phyloP scores from a whole-genome alignment of 2,888 invertebrate species.

The Mesorhabditis spiculigera region DNA sequence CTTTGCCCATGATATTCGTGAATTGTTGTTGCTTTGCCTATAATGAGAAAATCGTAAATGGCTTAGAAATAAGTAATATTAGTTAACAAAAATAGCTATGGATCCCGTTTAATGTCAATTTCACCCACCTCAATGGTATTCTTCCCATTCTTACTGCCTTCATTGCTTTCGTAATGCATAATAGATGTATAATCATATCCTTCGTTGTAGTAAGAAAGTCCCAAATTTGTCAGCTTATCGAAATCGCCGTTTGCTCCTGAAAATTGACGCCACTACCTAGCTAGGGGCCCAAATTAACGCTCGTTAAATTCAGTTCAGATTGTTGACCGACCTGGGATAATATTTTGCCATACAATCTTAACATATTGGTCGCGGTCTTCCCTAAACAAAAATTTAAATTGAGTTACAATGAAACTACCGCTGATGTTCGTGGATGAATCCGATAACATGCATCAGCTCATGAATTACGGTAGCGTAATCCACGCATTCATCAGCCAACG shows the following conservation, averaged over 20 bases:
- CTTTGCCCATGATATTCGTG: conserved; percentile 53
- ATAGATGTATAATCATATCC: conserved; percentile 54
- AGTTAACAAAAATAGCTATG: neutral
- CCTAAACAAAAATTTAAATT: conserved; percentile 12
- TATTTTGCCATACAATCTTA: conserved; percentile 47
- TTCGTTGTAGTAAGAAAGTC: conserved; percentile 54
- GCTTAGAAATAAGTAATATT: neutral
- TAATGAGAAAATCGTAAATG: neutral
- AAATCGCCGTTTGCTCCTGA: conserved; percentile 55
- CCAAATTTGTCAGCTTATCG: conserved; percentile 51
- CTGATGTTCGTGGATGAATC: conserved; percentile 57
- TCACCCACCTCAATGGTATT: conserved; percentile 54
- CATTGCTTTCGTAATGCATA: conserved; percentile 53
- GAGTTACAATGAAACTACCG: conserved; percentile 6
- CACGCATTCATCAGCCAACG: conserved; percentile 63
- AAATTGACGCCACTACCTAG: conserved; percentile 8
- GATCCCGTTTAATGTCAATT: neutral
- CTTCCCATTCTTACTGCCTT: conserved; percentile 48
- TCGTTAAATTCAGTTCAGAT: neutral
- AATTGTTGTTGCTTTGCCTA: conserved; percentile 28
- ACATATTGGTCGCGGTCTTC: conserved; percentile 54
- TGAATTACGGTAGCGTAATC: conserved; percentile 70
- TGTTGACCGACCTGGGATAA: conserved; percentile 36
- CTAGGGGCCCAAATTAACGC: neutral
- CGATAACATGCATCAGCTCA: conserved; percentile 71